Evolutionary conservation across 2,888 invertebrate species (phyloP).

Genomic region (Eilema griseolum): DNA sequence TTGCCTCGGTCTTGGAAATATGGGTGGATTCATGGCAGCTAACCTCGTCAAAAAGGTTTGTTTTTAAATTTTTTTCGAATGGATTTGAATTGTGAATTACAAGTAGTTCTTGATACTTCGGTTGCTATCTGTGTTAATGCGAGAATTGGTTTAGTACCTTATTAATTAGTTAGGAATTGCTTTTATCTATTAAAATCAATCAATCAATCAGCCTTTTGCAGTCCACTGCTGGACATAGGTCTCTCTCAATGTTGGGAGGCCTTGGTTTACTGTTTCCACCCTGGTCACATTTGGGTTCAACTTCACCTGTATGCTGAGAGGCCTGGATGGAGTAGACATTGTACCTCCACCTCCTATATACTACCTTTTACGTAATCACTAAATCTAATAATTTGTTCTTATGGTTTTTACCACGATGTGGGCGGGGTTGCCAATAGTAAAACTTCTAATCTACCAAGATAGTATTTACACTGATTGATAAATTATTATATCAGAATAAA

Average conservation of each 20-base stretch:
- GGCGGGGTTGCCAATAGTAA: neutral
- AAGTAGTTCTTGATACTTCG: no score
- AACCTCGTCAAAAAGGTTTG: constrained; percentile 18
- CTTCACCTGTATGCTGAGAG: no score
- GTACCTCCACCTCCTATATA: neutral
- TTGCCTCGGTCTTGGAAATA: constrained; percentile 98
- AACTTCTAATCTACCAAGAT: neutral
- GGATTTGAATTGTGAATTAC: neutral
- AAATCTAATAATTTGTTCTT: neutral
- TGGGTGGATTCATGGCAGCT: constrained; percentile 98
- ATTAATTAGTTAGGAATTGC: no score
- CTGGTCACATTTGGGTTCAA: no score
- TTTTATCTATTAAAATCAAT: neutral
- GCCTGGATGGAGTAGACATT: no score
- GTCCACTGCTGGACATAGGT: no score
- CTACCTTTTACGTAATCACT: neutral
- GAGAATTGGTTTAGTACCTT: no score
- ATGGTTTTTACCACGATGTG: neutral
- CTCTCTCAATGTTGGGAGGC: no score
- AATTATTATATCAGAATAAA: constrained; percentile 2
- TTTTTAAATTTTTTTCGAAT: neutral
- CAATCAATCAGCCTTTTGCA: no score
- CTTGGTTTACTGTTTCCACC: no score
- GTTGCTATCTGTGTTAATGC: no score
- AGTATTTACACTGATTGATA: constrained; percentile 12